Evolutionary conservation across 30 jellyfish, hydroid and myxozoan species (phyloP).

Genomic region (Phacellophora camtschatica): DNA sequence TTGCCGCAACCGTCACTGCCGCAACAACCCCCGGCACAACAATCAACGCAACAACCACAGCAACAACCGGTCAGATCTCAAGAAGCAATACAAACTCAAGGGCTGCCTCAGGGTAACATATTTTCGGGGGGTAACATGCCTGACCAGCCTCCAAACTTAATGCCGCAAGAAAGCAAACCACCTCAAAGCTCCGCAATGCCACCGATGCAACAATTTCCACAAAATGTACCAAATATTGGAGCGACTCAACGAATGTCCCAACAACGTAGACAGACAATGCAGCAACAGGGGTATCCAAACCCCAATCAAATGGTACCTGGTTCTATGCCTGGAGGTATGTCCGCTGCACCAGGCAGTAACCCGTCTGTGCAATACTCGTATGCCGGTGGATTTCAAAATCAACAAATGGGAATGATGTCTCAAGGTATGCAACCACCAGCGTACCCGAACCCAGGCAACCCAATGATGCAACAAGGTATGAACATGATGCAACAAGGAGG

Average conservation of each 20-base stretch:
- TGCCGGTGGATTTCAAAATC: constrained; percentile 86
- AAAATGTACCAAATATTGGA: constrained; percentile 46
- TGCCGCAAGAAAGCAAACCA: constrained; percentile 52
- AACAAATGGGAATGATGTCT: constrained; percentile 91
- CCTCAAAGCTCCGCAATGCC: constrained; percentile 16
- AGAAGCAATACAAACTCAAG: constrained; percentile 57
- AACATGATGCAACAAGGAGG: constrained; percentile 97
- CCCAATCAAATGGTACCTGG: constrained; percentile 74
- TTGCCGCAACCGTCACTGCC: constrained; percentile 5
- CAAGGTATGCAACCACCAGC: constrained; percentile 91
- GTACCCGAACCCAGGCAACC: constrained; percentile 76
- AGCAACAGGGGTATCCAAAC: constrained; percentile 53
- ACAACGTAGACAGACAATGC: constrained; percentile 79
- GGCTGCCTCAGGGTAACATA: constrained; percentile 46
- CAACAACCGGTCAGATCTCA: constrained; percentile 39
- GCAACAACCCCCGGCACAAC: constrained; percentile 9
- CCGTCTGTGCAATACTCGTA: constrained; percentile 58
- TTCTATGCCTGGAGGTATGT: constrained; percentile 54
- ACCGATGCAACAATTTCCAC: constrained; percentile 26
- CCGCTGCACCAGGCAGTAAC: constrained; percentile 39
- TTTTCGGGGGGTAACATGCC: constrained; percentile 20
- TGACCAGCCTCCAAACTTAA: constrained; percentile 58
- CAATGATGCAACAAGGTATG: constrained; percentile 98
- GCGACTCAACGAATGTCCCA: constrained; percentile 52
- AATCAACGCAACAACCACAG: constrained; percentile 30